phyloP scores from a whole-genome alignment of 2,113 vertebrate genomes.

The Nerophis ophidion region DNA sequence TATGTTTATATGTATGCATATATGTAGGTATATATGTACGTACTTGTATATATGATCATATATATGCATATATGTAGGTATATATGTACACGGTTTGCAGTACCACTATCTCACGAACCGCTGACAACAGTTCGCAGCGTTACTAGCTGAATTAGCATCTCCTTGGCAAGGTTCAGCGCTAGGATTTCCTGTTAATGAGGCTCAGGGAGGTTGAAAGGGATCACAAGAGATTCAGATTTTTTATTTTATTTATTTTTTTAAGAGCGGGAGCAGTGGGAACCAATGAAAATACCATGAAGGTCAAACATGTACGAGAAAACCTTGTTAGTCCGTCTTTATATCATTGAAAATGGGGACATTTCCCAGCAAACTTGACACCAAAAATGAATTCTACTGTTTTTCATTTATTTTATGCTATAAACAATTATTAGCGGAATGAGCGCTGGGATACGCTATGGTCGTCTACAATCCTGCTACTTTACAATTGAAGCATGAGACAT shows the following conservation, averaged over 20 bases:
- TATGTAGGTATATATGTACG: too few relatives aligned
- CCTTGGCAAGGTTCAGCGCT: slow-evolving; percentile 45
- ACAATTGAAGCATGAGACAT: too few relatives aligned
- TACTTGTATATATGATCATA: too few relatives aligned
- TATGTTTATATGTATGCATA: too few relatives aligned
- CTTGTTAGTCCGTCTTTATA: slow-evolving; percentile 24
- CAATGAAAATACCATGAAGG: slow-evolving; percentile 36
- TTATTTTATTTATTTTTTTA: neutral
- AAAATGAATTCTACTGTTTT: too few relatives aligned
- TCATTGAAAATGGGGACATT: slow-evolving; percentile 23
- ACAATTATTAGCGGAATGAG: too few relatives aligned
- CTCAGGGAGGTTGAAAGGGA: slow-evolving; percentile 48
- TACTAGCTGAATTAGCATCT: slow-evolving; percentile 63
- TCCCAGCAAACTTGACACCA: neutral
- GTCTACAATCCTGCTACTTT: too few relatives aligned
- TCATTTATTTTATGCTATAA: too few relatives aligned
- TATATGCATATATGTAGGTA: too few relatives aligned
- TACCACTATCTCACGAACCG: slow-evolving; percentile 35
- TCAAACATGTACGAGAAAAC: slow-evolving; percentile 29
- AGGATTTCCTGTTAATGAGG: slow-evolving; percentile 67
- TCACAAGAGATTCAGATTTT: slow-evolving; percentile 46
- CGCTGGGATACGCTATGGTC: too few relatives aligned
- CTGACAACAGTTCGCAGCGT: slow-evolving; percentile 53
- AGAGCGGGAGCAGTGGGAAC: neutral
- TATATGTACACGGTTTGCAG: slow-evolving; percentile 12